phyloP scores from a whole-genome alignment of 2,113 vertebrate species.

The Eulemur macaco region DNA sequence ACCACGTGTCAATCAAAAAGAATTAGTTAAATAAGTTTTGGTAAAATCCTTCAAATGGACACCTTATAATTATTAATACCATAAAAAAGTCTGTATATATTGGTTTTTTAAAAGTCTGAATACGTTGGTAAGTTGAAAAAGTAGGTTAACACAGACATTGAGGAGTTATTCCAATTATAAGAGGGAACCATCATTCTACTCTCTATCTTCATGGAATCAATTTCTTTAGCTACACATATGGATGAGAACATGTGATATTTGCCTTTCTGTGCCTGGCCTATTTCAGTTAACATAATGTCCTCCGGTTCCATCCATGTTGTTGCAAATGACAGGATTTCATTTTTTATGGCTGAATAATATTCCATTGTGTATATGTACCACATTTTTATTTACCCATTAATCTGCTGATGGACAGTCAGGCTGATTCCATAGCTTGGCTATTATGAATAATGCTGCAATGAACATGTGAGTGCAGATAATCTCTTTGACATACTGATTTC shows the following conservation, averaged over 20 bases:
- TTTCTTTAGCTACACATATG: not conserved
- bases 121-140: not conserved
- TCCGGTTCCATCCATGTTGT: not conserved
- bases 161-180: not conserved
- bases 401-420: not conserved
- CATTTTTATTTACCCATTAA: not conserved
- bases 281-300: not conserved
- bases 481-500: not conserved
- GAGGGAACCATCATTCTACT: not conserved
- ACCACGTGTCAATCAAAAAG: not conserved
- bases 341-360: not conserved
- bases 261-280: not conserved
- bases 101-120: not conserved
- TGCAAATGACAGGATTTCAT: not conserved
- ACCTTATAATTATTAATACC: not conserved
- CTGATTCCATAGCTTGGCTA: not conserved
- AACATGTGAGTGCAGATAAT: not conserved
- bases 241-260: not conserved
- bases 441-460: not conserved
- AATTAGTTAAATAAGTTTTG: not conserved
- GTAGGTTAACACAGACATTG: not conserved
- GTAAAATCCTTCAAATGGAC: not conserved
- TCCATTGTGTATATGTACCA: not conserved
- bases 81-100: not conserved
- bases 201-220: not conserved